phyloP scores from a whole-genome alignment of 2,888 invertebrate genomes.

The Drosophila longiperda region DNA sequence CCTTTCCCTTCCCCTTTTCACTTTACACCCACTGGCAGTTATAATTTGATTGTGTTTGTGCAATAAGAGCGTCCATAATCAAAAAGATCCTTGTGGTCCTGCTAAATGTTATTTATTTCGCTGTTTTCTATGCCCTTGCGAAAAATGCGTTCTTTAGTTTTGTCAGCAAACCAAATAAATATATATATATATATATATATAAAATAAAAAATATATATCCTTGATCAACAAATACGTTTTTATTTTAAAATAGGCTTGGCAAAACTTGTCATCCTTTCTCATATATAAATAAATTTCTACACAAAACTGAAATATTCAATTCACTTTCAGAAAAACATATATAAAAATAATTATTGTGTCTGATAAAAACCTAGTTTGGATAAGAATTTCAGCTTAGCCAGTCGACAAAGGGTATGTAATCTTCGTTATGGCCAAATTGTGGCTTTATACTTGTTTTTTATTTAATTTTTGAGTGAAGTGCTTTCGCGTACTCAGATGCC shows the following conservation, averaged over 20 bases:
- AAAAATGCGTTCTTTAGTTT: not conserved
- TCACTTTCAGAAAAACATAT: no score
- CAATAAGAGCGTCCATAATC: constrained; percentile 44
- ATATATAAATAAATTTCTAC: not conserved
- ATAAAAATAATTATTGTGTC: no score
- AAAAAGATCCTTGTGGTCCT: constrained; percentile 37
- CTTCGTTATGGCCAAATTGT: not conserved
- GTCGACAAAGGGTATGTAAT: not conserved
- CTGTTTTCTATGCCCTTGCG: not conserved
- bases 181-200: not conserved
- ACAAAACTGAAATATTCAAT: no score
- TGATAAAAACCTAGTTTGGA: no score
- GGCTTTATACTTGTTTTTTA: not conserved
- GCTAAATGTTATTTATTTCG: constrained; percentile 49
- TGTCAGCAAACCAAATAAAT: not conserved
- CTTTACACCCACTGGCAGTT: constrained; percentile 14
- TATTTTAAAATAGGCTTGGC: not conserved
- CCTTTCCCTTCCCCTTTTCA: not conserved
- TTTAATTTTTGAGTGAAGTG: constrained; percentile 4
- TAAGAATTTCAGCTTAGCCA: not conserved
- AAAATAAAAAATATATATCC: not conserved
- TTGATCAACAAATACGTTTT: no score
- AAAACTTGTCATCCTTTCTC: not conserved
- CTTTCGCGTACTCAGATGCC: constrained; percentile 1
- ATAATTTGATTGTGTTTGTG: constrained; percentile 67